These are phyloP conservation scores for Oceanodroma leucorhoa DNA, from an alignment of 2,797 vertebrate species.

Conservation along the genomic window DNA sequence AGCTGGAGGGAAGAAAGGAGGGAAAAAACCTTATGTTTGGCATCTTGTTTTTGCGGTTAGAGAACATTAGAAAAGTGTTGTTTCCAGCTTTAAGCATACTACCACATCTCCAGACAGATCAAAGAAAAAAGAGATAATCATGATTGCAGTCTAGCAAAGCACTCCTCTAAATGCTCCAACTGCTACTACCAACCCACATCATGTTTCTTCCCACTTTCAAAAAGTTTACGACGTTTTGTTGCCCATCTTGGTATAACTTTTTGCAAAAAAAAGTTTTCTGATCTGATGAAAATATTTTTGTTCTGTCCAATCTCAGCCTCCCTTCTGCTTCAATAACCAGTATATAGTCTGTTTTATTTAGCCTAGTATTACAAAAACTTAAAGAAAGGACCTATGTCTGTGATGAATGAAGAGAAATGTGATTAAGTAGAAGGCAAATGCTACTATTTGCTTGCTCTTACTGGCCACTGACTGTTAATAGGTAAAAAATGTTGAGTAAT, in stretches of 20 bases:
- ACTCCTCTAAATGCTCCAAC: neutral
- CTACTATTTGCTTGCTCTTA: neutral
- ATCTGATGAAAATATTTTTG: neutral
- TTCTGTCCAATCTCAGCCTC: neutral
- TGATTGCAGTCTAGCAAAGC: neutral
- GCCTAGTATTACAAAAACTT: neutral
- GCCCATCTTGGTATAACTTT: neutral
- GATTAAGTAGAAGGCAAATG: neutral
- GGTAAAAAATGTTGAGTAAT: neutral
- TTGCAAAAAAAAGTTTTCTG: neutral
- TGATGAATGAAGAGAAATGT: neutral
- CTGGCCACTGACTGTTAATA: neutral
- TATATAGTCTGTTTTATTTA: neutral
- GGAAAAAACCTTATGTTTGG: neutral
- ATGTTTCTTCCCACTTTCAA: neutral
- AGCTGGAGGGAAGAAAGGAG: slow-evolving; percentile 7
- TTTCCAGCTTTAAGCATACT: slow-evolving; percentile 29
- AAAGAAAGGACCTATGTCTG: neutral
- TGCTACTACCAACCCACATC: neutral
- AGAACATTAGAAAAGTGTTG: slow-evolving; percentile 33
- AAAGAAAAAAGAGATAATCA: neutral
- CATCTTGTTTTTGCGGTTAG: slow-evolving; percentile 49
- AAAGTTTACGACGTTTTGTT: neutral
- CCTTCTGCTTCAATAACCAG: neutral
- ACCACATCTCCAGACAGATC: slow-evolving; percentile 25